Evolutionary conservation across 2,113 vertebrate genomes (phyloP).

Genomic region (Chroicocephalus ridibundus): DNA sequence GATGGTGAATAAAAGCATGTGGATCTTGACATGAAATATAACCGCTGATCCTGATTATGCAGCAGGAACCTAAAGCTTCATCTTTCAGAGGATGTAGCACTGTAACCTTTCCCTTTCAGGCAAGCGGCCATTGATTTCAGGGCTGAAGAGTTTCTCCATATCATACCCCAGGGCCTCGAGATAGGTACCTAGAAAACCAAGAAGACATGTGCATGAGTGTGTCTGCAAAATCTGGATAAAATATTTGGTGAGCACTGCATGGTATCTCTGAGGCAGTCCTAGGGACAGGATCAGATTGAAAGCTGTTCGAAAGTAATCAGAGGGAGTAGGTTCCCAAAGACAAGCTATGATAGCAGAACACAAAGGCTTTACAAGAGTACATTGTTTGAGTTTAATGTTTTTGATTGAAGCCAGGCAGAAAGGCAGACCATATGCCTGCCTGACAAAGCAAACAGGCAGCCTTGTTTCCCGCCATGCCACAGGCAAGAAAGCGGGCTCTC

Average conservation of each 20-base stretch:
- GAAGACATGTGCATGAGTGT: neutral
- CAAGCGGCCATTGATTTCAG: neutral
- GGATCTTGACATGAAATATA: neutral
- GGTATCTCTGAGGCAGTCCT: neutral
- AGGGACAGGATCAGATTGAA: neutral
- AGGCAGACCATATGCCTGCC: neutral
- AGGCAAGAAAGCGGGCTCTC: neutral
- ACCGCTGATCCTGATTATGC: neutral
- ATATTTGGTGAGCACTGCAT: accelerated
- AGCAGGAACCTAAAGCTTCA: neutral
- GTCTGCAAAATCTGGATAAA: neutral
- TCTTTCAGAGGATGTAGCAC: neutral
- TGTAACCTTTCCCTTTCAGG: neutral
- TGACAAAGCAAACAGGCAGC: neutral
- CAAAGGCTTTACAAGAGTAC: neutral
- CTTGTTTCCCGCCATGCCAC: neutral
- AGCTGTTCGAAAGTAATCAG: neutral
- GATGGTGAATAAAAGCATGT: neutral
- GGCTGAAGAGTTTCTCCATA: neutral
- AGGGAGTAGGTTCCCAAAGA: neutral
- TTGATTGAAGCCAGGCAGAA: neutral
- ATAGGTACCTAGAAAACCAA: neutral
- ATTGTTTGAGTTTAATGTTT: neutral
- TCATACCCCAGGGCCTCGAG: neutral
- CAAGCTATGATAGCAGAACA: neutral